phyloP scores from a whole-genome alignment of 2,797 vertebrate species.

The Iguana delicatissima region DNA sequence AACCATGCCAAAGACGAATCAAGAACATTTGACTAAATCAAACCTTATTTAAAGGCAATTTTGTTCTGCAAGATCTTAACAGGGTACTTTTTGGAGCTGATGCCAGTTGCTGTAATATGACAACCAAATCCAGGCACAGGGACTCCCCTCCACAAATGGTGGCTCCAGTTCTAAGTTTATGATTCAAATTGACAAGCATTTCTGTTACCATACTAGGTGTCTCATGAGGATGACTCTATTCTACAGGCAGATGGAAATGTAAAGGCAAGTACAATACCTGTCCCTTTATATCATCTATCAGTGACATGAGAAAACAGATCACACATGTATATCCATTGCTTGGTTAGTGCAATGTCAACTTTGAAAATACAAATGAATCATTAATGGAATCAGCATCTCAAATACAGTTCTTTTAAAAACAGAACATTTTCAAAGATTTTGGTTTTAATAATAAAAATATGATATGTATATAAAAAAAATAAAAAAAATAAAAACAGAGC shows the following conservation, averaged over 20 bases:
- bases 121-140: background rate
- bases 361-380: slow-evolving; percentile 4
- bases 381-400: background rate
- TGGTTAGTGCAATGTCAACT: background rate
- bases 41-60: background rate
- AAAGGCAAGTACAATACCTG: background rate
- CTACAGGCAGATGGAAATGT: background rate
- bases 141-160: background rate
- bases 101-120: background rate
- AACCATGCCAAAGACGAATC: background rate
- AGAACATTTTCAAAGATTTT: no score
- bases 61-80: background rate
- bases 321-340: background rate
- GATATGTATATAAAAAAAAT: background rate
- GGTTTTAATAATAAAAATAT: no score
- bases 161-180: background rate
- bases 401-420: background rate
- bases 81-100: background rate
- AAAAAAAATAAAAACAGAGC: background rate
- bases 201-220: background rate
- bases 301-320: background rate
- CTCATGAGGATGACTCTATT: background rate
- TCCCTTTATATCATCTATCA: background rate
- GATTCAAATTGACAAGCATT: background rate
- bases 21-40: background rate